A percentile compares a stretch with the other conserved stretches of the same genome.
These are phyloP conservation scores for Stylophora pistillata DNA, from an alignment of 64 coral and sea anemone species.

Conservation along the genomic window DNA sequence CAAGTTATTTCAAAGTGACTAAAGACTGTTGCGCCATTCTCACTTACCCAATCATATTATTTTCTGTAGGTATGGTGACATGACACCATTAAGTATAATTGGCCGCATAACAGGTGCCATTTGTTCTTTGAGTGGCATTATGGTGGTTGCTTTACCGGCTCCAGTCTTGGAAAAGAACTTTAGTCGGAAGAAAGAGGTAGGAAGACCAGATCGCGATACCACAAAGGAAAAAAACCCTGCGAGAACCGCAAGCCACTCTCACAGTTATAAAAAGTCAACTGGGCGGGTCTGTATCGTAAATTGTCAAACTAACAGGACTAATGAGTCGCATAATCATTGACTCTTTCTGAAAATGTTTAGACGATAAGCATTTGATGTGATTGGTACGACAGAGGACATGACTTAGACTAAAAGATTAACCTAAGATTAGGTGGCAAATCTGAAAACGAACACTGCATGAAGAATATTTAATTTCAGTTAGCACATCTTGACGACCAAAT, in stretches of 20 bases:
- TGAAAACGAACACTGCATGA: too few relatives aligned
- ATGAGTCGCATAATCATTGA: too few relatives aligned
- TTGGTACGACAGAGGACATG: too few relatives aligned
- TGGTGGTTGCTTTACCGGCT: conserved; percentile 92
- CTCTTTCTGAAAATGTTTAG: too few relatives aligned
- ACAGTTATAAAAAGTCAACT: neutral
- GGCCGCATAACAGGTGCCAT: conserved; percentile 82
- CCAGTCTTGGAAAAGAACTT: conserved; percentile 93
- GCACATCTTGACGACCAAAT: too few relatives aligned
- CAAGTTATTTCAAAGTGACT: neutral
- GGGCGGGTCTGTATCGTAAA: too few relatives aligned
- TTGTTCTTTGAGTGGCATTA: conserved; percentile 92
- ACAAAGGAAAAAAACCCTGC: neutral
- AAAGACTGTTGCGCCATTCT: neutral
- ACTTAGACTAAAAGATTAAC: too few relatives aligned
- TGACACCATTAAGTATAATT: conserved; percentile 77
- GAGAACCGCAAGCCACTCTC: neutral
- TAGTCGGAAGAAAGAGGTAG: conserved; percentile 60
- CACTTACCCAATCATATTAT: neutral
- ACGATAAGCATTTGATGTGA: too few relatives aligned
- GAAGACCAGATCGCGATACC: neutral
- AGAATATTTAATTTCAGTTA: too few relatives aligned
- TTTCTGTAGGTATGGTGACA: conserved; percentile 79
- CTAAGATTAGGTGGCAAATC: too few relatives aligned
- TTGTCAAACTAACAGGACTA: too few relatives aligned